Conservation (phyloP, 2,888 invertebrate genomes). For the Pheosia gnoma region DNA sequence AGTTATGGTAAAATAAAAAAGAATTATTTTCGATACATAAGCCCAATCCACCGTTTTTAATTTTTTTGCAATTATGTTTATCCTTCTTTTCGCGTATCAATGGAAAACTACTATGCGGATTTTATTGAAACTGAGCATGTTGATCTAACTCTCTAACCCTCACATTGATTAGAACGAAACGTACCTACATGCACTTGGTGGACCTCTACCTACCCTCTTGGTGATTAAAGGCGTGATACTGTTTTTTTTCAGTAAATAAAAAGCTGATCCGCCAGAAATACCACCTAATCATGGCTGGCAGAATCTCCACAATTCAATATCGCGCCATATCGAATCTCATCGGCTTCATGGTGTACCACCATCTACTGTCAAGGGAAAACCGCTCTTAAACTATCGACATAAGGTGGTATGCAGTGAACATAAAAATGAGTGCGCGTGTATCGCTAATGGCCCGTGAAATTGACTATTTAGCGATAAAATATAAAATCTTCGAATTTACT, state of each 20-base stretch:
- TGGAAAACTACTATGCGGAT: no score
- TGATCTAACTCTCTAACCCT: no score
- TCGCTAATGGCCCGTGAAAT: constrained; percentile 70
- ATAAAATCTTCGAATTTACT: constrained; percentile 41
- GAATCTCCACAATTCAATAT: constrained; percentile 41
- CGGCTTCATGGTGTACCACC: constrained; percentile 34
- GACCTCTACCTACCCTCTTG: no score
- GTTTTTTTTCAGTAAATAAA: not conserved
- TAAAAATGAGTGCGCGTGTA: constrained; percentile 59
- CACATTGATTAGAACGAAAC: no score
- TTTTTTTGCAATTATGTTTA: no score
- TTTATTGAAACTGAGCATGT: no score
- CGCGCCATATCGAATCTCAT: constrained; percentile 46
- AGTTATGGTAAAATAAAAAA: no score
- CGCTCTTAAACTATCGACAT: constrained; percentile 15
- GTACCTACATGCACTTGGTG: no score
- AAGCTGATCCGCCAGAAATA: constrained; percentile 5
- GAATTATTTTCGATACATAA: no score
- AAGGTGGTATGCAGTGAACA: constrained; percentile 26
- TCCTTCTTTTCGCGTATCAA: no score
- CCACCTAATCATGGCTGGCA: constrained; percentile 27
- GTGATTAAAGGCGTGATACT: not conserved
- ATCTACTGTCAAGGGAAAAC: constrained; percentile 16
- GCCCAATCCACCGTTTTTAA: no score
- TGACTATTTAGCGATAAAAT: constrained; percentile 62